Percentiles rank a stretch among this genome's conserved stretches.
These are phyloP conservation scores for Pitangus sulphuratus DNA, from an alignment of 2,797 vertebrate genomes.

Conservation along the genomic window DNA sequence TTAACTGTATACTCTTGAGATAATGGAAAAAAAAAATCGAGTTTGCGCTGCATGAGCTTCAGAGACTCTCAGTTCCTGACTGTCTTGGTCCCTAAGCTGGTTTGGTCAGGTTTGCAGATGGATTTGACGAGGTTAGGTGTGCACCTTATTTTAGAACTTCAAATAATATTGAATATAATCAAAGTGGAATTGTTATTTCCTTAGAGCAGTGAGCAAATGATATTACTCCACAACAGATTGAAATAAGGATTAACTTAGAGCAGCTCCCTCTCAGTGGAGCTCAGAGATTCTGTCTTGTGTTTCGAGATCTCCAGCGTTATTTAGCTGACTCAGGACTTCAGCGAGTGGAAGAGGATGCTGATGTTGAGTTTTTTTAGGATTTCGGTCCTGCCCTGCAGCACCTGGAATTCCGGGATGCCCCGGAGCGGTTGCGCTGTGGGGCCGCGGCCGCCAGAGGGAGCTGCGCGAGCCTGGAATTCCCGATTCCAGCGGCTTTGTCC, in stretches of 20 bases:
- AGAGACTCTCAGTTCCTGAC: background rate
- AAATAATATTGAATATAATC: background rate
- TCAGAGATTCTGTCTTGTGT: background rate
- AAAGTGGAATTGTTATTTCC: background rate
- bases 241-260: background rate
- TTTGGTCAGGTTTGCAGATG: background rate
- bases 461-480: background rate
- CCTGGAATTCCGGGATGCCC: background rate
- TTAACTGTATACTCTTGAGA: background rate
- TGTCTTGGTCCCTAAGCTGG: background rate
- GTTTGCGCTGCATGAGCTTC: background rate
- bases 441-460: background rate
- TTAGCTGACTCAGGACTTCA: background rate
- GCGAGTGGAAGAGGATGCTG: background rate
- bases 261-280: background rate
- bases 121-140: background rate
- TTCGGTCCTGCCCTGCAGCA: too few species aligned
- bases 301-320: background rate
- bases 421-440: background rate
- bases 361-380: fast-evolving
- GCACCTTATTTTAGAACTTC: background rate
- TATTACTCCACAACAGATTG: background rate
- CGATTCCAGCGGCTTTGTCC: background rate
- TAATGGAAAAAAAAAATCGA: background rate
- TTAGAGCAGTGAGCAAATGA: background rate